These are phyloP conservation scores for Chrysolina americana DNA, from an alignment of 2,888 invertebrate species.

Conservation along the genomic window DNA sequence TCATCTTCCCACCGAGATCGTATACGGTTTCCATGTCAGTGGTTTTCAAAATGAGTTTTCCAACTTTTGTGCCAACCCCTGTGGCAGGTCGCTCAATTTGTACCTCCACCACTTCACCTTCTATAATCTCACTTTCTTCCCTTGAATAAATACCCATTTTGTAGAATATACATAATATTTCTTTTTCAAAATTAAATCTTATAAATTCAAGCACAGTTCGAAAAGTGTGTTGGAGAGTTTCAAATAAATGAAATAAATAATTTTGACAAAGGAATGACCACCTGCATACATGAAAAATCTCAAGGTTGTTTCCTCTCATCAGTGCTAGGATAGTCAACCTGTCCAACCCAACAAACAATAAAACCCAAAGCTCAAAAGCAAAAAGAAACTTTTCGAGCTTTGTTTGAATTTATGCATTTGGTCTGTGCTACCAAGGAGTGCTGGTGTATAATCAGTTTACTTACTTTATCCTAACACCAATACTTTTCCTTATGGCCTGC, in stretches of 20 bases:
- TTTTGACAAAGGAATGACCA: no score
- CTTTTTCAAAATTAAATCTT: neutral
- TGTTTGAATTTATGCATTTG: no score
- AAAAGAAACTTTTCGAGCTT: no score
- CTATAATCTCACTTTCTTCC: conserved; percentile 98
- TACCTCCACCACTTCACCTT: conserved; percentile 98
- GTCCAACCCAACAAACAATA: no score
- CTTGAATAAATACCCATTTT: conserved; percentile 68
- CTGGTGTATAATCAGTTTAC: conserved; percentile 33
- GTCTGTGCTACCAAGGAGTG: no score
- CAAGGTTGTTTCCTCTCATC: no score
- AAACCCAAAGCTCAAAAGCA: no score
- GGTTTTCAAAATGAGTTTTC: conserved; percentile 96
- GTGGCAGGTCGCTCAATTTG: conserved; percentile 96
- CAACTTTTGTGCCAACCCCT: conserved; percentile 89
- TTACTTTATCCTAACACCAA: conserved; percentile 84
- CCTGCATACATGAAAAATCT: no score
- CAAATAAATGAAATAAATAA: no score
- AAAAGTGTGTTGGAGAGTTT: no score
- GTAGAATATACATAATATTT: conserved; percentile 15
- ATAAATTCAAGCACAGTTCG: no score
- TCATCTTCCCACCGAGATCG: conserved; percentile 98
- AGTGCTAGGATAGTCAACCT: no score
- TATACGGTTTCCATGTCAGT: conserved; percentile 99
- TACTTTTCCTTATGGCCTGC: conserved; percentile 96